Percentiles rank a stretch among this genome's conserved stretches.
These are phyloP conservation scores for Acropternis orthonyx DNA, from an alignment of 2,797 vertebrate species.

Conservation along the genomic window DNA sequence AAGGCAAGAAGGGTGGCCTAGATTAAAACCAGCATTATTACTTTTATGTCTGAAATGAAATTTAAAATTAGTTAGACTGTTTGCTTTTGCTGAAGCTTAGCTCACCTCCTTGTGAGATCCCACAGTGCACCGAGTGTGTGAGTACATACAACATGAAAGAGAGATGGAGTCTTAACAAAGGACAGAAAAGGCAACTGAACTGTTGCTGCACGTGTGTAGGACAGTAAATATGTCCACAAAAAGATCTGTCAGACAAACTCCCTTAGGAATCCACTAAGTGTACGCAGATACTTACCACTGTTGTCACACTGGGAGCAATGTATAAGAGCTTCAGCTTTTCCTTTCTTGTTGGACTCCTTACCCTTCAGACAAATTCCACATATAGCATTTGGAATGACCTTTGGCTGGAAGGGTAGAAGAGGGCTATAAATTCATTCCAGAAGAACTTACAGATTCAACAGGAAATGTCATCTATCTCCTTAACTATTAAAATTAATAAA, in stretches of 20 bases:
- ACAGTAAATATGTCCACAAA: not conserved
- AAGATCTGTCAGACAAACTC: not conserved
- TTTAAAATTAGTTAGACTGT: not conserved
- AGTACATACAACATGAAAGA: not conserved
- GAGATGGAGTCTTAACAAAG: not conserved
- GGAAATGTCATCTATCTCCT: conserved; percentile 59
- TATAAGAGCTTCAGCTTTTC: conserved; percentile 95
- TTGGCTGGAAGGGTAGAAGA: conserved; percentile 99
- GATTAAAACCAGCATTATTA: conserved; percentile 75
- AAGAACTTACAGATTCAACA: conserved; percentile 75
- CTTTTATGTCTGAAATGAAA: conserved; percentile 37
- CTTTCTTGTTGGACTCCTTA: conserved; percentile 98
- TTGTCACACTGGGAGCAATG: conserved; percentile 99
- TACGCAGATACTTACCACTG: conserved; percentile 88
- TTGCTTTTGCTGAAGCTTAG: not conserved
- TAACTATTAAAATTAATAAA: conserved; percentile 35
- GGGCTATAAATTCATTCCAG: conserved; percentile 91
- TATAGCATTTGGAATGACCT: conserved; percentile 99
- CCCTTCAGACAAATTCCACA: conserved; percentile 99
- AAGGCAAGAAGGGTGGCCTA: conserved; percentile 97
- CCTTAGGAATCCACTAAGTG: conserved; percentile 34
- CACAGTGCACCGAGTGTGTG: not conserved
- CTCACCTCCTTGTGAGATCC: not conserved
- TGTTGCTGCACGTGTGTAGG: not conserved
- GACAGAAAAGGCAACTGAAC: not conserved